Conservation (phyloP, 2,797 vertebrate genomes). For the Rousettus madagascariensis region DNA sequence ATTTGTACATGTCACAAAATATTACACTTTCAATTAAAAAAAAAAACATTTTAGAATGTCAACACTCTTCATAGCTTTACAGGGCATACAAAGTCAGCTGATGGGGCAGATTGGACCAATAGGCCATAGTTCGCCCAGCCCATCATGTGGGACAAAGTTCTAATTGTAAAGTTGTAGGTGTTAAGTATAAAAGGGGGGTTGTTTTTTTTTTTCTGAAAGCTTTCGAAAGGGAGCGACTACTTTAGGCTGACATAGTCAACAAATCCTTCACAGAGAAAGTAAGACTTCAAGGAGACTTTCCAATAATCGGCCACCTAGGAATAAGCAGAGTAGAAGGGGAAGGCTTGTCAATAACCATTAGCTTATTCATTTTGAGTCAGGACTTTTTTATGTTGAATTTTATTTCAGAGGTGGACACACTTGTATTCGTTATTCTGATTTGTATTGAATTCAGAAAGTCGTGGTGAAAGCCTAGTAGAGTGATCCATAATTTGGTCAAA, state of each 20-base stretch:
- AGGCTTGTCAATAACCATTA: neutral
- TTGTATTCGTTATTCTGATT: slow-evolving; percentile 19
- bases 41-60: neutral
- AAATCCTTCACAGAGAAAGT: neutral
- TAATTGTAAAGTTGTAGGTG: neutral
- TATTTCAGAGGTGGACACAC: neutral
- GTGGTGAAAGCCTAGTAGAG: neutral
- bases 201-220: neutral
- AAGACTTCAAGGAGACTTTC: neutral
- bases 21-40: neutral
- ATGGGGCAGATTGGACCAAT: neutral
- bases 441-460: neutral
- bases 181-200: neutral
- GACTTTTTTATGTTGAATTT: neutral
- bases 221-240: neutral
- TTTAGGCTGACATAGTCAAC: neutral
- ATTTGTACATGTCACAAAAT: neutral
- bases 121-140: neutral
- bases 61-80: neutral
- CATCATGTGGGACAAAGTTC: neutral
- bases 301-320: neutral
- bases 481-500: slow-evolving; percentile 24
- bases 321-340: neutral
- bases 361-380: neutral
- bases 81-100: neutral